These are phyloP conservation scores for Tachycineta bicolor DNA, from an alignment of 2,113 vertebrate species.

Conservation along the genomic window DNA sequence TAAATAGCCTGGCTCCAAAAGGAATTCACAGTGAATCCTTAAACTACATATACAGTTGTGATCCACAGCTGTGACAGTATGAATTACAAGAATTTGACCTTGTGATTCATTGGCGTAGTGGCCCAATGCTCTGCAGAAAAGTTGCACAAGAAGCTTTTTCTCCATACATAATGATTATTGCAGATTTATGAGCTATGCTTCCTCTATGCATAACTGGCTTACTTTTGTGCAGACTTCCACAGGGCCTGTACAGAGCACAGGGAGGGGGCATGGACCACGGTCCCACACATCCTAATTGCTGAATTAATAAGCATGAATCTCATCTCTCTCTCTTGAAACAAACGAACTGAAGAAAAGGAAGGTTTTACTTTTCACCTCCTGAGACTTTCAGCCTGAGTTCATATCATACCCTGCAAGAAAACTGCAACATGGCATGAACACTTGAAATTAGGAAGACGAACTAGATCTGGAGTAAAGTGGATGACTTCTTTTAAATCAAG, in stretches of 20 bases:
- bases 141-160: constrained; percentile 52
- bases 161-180: neutral
- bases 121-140: neutral
- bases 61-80: constrained; percentile 16
- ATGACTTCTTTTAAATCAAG: neutral
- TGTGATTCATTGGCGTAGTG: neutral
- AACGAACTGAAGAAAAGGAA: neutral
- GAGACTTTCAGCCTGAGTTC: neutral
- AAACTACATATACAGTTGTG: neutral
- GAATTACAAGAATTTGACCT: constrained; percentile 60
- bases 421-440: neutral
- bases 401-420: neutral
- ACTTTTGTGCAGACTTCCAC: neutral
- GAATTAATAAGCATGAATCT: neutral
- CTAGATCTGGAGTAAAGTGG: neutral
- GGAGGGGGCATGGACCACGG: neutral
- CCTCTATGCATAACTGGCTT: neutral
- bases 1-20: neutral
- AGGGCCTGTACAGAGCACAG: neutral
- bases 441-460: neutral
- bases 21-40: neutral
- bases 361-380: neutral
- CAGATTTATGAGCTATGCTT: constrained; percentile 39
- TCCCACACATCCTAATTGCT: neutral
- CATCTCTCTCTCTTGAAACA: neutral